phyloP scores from a whole-genome alignment of 1,140 invertebrate genomes.

The Gryllus bimaculatus region DNA sequence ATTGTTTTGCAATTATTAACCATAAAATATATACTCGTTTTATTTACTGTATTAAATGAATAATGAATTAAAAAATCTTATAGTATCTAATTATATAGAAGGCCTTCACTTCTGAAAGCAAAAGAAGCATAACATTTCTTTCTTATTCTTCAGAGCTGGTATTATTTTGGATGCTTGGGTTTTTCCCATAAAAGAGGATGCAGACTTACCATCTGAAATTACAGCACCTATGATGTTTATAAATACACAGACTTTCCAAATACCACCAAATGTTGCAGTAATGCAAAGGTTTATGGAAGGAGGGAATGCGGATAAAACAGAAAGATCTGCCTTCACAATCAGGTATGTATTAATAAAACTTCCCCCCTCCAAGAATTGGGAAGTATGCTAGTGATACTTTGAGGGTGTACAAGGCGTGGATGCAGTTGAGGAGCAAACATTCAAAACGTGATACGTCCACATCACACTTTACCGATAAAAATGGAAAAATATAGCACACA shows the following conservation, averaged over 20 bases:
- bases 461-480: no score
- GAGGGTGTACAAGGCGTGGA: no score
- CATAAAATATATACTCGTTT: no score
- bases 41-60: no score
- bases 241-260: conserved; percentile 58
- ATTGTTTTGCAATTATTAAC: no score
- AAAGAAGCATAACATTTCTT: not conserved
- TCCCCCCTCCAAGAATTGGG: no score
- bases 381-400: no score
- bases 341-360: conserved; percentile 31
- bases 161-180: conserved; percentile 59
- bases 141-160: conserved; percentile 36
- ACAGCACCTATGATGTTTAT: conserved; percentile 50
- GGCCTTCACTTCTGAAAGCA: not conserved
- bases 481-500: no score
- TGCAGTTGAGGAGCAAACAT: no score
- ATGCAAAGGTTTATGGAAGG: conserved; percentile 38
- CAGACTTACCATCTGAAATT: conserved; percentile 36
- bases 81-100: no score
- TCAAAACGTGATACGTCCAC: no score
- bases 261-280: conserved; percentile 44
- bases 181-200: conserved; percentile 50
- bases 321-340: conserved; percentile 37
- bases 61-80: no score
- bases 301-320: conserved; percentile 24